Percentiles rank a stretch among this genome's conserved stretches.
These are phyloP conservation scores for Centruroides vittatus DNA, from an alignment of 1,140 invertebrate genomes.

Conservation along the genomic window DNA sequence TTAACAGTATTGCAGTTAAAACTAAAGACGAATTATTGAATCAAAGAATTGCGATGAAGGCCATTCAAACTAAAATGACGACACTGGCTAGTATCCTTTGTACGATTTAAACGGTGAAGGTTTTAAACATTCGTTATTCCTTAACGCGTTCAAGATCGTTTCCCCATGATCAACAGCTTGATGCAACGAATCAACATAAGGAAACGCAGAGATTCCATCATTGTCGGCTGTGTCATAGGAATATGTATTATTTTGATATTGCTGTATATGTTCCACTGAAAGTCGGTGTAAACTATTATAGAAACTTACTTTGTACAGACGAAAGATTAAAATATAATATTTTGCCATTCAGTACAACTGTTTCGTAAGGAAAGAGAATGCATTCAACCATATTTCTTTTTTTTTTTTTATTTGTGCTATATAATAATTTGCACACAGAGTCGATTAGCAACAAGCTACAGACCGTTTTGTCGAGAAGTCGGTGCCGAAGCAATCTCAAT, in stretches of 20 bases:
- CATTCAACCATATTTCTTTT: no score
- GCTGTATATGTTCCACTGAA: conserved; percentile 60
- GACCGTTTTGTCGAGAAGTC: no score
- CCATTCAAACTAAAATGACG: conserved; percentile 80
- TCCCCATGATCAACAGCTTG: conserved; percentile 73
- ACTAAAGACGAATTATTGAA: conserved; percentile 78
- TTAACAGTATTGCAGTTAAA: conserved; percentile 70
- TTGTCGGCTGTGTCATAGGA: conserved; percentile 66
- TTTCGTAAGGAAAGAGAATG: not conserved
- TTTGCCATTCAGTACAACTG: not conserved
- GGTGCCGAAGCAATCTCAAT: no score
- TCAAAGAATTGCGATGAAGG: conserved; percentile 75
- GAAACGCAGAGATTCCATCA: conserved; percentile 80
- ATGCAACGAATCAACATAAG: conserved; percentile 84
- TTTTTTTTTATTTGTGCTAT: no score
- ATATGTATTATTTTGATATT: conserved; percentile 75
- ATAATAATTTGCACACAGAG: no score
- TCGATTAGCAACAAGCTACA: no score
- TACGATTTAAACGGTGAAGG: conserved; percentile 58
- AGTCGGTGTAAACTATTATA: not conserved
- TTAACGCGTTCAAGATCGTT: conserved; percentile 44
- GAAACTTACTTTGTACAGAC: not conserved
- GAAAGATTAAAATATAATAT: not conserved
- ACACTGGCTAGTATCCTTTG: conserved; percentile 82
- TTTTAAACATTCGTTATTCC: conserved; percentile 24